Base-by-base conservation (phyloP, 2,888 invertebrate species). In the Drosophila imparisetae region DNA sequence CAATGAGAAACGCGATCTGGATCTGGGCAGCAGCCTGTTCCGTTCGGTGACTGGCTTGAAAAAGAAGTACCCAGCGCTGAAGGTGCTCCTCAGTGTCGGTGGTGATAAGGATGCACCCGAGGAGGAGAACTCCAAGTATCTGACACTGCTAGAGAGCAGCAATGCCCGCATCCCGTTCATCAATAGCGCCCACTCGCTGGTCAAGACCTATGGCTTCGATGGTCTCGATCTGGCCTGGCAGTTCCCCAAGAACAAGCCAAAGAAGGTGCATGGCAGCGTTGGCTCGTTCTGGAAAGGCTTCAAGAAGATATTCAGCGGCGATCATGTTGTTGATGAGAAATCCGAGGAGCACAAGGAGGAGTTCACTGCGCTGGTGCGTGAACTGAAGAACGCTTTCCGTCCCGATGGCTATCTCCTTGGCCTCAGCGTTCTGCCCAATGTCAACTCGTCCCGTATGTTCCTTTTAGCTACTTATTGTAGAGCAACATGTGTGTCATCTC, bases 171-270 rank as follows among this genome's bases (percentile, higher is more conserved):
- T 95, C 0, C 95, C 96, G 8, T 97, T 97, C 91, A 95, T 97
- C 55, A 96, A 96, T 91, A 97, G 97, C 2, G 96, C 95, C 4
- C 95, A 95, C 27, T 93, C 95, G 2, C 84, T 97, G 54, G 93
- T 96, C 18, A 96, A 95, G 80, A 96, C 96, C 60, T 96, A 97
- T 86, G 95, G 95, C 30, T 98, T 98, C 84, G 98, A 98, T 92
- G 98, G 98, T 3, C 94, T 98, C 30, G 98, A 98, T 91, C 93
- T 98, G 38, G 96, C 96, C 15, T 98, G 97, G 97, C 96, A 97
- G 92, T 97, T 97, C 94, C 96, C 97, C 27, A 95, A 94, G 73
- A 94, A 95, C 77, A 96, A 96, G 92, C 95, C 96, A 38, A 96
- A 96, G 94, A 97, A 97, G 93, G 95, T 96, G 69, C 95, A 93